Evolutionary conservation across 1,140 invertebrate species (phyloP).

Genomic region (Babylonia areolata): DNA sequence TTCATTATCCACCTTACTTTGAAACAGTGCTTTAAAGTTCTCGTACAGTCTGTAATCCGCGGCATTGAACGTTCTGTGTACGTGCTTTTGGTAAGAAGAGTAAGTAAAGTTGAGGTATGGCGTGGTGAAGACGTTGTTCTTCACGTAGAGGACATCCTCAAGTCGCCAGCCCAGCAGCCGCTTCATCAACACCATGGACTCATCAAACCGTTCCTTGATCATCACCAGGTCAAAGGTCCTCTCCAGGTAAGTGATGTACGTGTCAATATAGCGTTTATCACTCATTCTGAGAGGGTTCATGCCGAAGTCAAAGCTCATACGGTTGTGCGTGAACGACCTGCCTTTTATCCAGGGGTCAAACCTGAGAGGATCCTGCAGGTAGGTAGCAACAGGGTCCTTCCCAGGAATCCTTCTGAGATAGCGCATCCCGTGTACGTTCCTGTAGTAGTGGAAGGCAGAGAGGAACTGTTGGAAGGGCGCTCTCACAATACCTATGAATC

Average conservation of each 20-base stretch:
- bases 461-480: constrained; percentile 63
- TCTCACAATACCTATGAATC: constrained; percentile 63
- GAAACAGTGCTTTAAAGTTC: constrained; percentile 36
- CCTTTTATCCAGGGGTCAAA: background rate
- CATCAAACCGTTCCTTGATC: constrained; percentile 77
- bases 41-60: constrained; percentile 51
- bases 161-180: constrained; percentile 76
- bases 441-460: constrained; percentile 63
- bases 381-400: constrained; percentile 50
- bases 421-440: constrained; percentile 34
- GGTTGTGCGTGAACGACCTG: constrained; percentile 34
- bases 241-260: constrained; percentile 59
- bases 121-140: constrained; percentile 28
- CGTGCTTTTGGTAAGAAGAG: background rate
- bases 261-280: background rate
- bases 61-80: constrained; percentile 33
- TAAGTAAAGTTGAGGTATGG: background rate
- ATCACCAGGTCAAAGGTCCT: constrained; percentile 76
- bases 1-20: constrained; percentile 28
- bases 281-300: constrained; percentile 18
- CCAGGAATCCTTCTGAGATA: constrained; percentile 51
- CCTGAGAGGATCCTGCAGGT: constrained; percentile 43
- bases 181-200: constrained; percentile 76
- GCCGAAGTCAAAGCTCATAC: constrained; percentile 47
- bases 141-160: constrained; percentile 70